These are phyloP conservation scores for Leptura quadrifasciata DNA, from an alignment of 2,888 invertebrate genomes.

Conservation along the genomic window DNA sequence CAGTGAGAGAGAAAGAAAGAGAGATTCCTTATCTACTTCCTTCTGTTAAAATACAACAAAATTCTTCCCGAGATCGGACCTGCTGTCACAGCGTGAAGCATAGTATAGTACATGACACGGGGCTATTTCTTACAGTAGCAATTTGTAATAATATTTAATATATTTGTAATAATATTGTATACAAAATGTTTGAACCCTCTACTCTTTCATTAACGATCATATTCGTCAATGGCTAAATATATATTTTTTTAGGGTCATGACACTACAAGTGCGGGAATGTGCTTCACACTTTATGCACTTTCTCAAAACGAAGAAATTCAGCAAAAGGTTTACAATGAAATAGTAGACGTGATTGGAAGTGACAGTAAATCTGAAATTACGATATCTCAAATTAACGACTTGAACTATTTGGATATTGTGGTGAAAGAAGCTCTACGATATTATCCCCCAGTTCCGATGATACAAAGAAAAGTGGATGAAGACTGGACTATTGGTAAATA, in stretches of 20 bases:
- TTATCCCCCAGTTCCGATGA: conserved; percentile 76
- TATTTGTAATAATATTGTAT: too few relatives aligned
- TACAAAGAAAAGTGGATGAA: conserved; percentile 73
- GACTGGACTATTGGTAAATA: conserved; percentile 67
- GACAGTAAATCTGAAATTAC: conserved; percentile 62
- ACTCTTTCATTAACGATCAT: neutral
- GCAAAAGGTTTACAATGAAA: conserved; percentile 65
- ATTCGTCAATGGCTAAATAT: neutral
- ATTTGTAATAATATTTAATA: too few relatives aligned
- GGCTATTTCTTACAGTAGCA: too few relatives aligned
- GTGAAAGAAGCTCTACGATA: conserved; percentile 77
- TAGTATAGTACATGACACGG: too few relatives aligned
- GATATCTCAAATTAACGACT: conserved; percentile 64
- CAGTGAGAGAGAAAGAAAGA: too few relatives aligned
- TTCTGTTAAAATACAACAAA: too few relatives aligned
- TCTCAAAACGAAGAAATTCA: conserved; percentile 75
- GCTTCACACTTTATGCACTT: conserved; percentile 75
- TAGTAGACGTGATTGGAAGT: conserved; percentile 61
- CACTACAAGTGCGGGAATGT: conserved; percentile 76
- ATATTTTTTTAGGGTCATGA: conserved; percentile 74
- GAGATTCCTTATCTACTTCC: too few relatives aligned
- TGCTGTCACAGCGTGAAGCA: too few relatives aligned
- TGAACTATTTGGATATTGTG: conserved; percentile 76
- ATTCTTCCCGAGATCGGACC: too few relatives aligned
- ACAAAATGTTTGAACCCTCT: too few relatives aligned